Conservation (phyloP, 1,140 invertebrate genomes). For the Geopemphigus sp. region DNA sequence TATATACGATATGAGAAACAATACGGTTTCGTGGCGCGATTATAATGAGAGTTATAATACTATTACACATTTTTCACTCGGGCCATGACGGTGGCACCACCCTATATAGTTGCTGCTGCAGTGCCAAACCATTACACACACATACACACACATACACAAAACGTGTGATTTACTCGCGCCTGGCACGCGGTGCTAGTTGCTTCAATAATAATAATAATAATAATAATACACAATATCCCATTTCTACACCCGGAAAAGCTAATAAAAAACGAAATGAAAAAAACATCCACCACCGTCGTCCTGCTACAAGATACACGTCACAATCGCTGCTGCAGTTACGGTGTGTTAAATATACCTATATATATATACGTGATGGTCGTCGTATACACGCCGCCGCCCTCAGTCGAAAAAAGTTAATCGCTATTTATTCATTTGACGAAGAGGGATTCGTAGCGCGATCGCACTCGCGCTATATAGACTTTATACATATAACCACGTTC, state of each 20-base stretch:
- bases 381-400: too few relatives aligned
- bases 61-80: constrained; percentile 37
- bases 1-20: not conserved
- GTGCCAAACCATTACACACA: too few relatives aligned
- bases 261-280: not conserved
- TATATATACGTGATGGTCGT: too few relatives aligned
- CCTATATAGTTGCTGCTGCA: not conserved
- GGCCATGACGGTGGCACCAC: constrained; percentile 41
- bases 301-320: too few relatives aligned
- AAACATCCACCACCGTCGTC: too few relatives aligned
- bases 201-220: constrained; percentile 41
- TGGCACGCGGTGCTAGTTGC: constrained; percentile 37
- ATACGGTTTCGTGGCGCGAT: constrained; percentile 12
- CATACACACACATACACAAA: not conserved
- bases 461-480: not conserved
- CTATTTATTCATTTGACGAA: constrained; percentile 25
- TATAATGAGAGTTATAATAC: constrained; percentile 38
- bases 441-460: constrained; percentile 29
- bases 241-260: constrained; percentile 27
- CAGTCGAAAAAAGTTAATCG: constrained; percentile 16
- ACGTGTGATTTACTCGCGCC: constrained; percentile 48
- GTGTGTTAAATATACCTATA: too few relatives aligned
- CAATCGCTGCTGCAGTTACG: too few relatives aligned
- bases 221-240: too few relatives aligned
- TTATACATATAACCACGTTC: constrained; percentile 5